Evolutionary conservation across 2,797 vertebrate genomes (phyloP).

Genomic region (Propithecus deckenii): DNA sequence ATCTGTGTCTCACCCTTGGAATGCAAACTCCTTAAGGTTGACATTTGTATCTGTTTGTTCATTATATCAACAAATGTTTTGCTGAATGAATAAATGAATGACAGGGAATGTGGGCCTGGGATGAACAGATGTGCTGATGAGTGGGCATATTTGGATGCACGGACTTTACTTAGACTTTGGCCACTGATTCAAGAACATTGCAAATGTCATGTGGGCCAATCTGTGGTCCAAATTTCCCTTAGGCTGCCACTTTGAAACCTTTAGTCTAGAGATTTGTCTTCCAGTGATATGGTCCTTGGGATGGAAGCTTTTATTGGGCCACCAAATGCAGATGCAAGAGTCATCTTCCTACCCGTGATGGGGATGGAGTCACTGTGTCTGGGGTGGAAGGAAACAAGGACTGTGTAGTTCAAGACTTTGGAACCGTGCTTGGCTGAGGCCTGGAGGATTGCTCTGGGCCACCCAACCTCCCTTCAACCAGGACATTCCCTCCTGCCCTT

Average conservation of each 20-base stretch:
- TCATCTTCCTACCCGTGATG: neutral
- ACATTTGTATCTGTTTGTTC: neutral
- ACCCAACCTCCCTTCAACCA: neutral
- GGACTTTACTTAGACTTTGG: neutral
- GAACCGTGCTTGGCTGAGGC: neutral
- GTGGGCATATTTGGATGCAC: neutral
- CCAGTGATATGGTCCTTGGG: neutral
- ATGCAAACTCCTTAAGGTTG: neutral
- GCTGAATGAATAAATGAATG: neutral
- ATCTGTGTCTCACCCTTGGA: neutral
- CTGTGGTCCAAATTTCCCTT: neutral
- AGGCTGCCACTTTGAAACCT: neutral
- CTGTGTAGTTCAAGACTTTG: neutral
- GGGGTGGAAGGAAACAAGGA: neutral
- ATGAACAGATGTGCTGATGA: neutral
- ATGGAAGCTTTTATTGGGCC: neutral
- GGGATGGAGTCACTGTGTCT: neutral
- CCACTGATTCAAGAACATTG: neutral
- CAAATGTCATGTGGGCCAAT: neutral
- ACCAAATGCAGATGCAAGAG: neutral
- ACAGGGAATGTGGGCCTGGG: neutral
- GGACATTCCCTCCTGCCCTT: neutral
- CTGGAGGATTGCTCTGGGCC: too few relatives aligned
- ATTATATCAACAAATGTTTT: neutral
- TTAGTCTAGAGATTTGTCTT: neutral